Conservation (phyloP, 1,140 invertebrate genomes). For the Heterodera schachtii region DNA sequence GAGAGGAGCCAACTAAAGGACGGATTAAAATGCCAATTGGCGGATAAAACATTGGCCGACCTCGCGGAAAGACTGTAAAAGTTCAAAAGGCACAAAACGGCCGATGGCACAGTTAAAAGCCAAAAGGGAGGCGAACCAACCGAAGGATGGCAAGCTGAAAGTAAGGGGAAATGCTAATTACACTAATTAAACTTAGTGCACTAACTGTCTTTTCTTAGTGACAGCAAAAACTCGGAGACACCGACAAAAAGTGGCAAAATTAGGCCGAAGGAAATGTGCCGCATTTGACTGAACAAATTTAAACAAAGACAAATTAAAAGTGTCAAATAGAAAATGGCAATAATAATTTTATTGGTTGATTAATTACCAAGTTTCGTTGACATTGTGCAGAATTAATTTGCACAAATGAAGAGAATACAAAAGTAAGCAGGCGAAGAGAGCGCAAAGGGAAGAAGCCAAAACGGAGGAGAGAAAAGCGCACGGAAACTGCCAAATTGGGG, state of each 20-base stretch:
- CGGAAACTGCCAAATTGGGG: slow-evolving; percentile 32
- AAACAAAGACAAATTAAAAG: neutral
- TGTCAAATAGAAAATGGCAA: slow-evolving; percentile 9
- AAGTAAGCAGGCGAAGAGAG: slow-evolving; percentile 49
- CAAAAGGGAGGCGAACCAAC: slow-evolving; percentile 29
- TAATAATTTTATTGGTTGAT: too few species aligned
- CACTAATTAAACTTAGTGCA: neutral
- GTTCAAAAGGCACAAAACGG: slow-evolving; percentile 36
- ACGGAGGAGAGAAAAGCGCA: slow-evolving; percentile 44
- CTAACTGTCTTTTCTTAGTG: neutral
- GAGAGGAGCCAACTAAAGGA: slow-evolving; percentile 47
- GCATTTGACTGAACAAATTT: slow-evolving; percentile 33
- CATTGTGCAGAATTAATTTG: slow-evolving; percentile 30
- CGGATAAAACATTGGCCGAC: neutral
- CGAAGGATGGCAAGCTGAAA: slow-evolving; percentile 16
- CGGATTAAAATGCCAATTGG: neutral
- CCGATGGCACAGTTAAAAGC: slow-evolving; percentile 38
- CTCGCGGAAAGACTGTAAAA: slow-evolving; percentile 38
- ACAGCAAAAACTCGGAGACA: slow-evolving; percentile 29
- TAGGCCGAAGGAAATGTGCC: slow-evolving; percentile 33
- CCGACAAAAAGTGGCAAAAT: slow-evolving; percentile 36
- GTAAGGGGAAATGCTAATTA: too few species aligned
- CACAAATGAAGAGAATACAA: slow-evolving; percentile 40
- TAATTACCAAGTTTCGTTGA: neutral
- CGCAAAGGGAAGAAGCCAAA: slow-evolving; percentile 30